Percentiles rank a stretch among this genome's conserved stretches.
phyloP scores from a whole-genome alignment of 2,888 invertebrate genomes.

The Disparrhopalites patrizii region DNA sequence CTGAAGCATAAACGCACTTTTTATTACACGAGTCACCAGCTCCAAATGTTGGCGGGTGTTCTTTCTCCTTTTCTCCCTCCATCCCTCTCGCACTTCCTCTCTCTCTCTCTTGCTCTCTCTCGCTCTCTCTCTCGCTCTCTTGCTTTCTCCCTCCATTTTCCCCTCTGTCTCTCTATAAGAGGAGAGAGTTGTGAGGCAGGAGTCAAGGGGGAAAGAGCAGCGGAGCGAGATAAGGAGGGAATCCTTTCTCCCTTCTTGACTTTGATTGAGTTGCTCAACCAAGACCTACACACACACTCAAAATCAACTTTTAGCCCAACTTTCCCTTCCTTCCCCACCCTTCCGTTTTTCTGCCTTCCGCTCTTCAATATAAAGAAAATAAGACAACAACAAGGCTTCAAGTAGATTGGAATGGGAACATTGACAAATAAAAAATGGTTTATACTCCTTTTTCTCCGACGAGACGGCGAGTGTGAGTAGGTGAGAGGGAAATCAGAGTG shows the following conservation, averaged over 20 bases:
- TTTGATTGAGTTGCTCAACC: conserved; percentile 40
- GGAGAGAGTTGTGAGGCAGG: background rate
- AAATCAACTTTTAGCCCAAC: conserved; percentile 13
- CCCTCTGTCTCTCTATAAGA: too few species aligned
- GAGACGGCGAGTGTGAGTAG: background rate
- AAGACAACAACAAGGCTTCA: conserved; percentile 6
- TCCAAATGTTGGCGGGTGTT: too few species aligned
- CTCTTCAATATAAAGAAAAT: too few species aligned
- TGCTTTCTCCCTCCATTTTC: background rate
- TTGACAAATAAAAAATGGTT: too few species aligned
- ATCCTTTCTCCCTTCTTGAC: conserved; percentile 32
- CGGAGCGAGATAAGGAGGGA: conserved; percentile 28
- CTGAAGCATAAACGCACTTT: too few species aligned
- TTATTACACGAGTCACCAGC: too few species aligned
- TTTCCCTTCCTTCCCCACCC: too few species aligned
- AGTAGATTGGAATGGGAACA: too few species aligned
- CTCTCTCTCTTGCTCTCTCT: background rate
- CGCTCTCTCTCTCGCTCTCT: background rate
- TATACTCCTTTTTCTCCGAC: too few species aligned
- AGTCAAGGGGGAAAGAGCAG: conserved; percentile 5
- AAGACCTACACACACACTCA: background rate
- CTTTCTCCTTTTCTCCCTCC: background rate
- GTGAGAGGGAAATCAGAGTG: background rate
- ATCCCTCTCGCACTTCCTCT: background rate
- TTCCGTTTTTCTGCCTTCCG: too few species aligned